Conservation (phyloP, 2,888 invertebrate genomes). For the Mycalesis mineus region DNA sequence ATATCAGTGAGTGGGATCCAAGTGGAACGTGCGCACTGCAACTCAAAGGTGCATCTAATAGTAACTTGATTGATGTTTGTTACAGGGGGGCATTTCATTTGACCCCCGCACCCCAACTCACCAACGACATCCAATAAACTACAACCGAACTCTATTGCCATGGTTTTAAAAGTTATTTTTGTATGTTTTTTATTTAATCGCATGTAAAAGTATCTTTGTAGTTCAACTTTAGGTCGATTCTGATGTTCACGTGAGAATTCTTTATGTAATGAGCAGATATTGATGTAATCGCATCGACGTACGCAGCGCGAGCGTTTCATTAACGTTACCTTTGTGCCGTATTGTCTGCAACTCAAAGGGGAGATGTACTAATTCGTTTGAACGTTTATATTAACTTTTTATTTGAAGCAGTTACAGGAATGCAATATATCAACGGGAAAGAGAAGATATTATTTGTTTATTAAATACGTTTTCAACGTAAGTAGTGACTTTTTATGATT, state of each 20-base stretch:
- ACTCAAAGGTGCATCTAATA: slow-evolving; percentile 65
- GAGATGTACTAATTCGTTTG: neutral
- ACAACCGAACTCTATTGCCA: slow-evolving; percentile 8
- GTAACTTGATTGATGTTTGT: slow-evolving; percentile 63
- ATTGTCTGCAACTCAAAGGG: neutral
- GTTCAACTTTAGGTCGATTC: slow-evolving; percentile 11
- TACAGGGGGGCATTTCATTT: slow-evolving; percentile 37
- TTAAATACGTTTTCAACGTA: too few relatives aligned
- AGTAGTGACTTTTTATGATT: too few relatives aligned
- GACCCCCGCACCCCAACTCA: slow-evolving; percentile 23
- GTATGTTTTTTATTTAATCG: neutral
- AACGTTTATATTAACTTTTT: too few relatives aligned
- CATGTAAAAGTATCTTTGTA: neutral
- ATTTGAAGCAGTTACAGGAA: too few relatives aligned
- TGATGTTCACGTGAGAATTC: slow-evolving; percentile 34
- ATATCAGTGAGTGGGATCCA: slow-evolving; percentile 15
- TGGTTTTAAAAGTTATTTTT: slow-evolving; percentile 13
- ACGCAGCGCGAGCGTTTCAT: slow-evolving; percentile 21
- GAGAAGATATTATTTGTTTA: too few relatives aligned
- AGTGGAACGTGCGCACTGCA: slow-evolving; percentile 42
- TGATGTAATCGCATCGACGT: slow-evolving; percentile 49
- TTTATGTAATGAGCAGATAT: slow-evolving; percentile 24
- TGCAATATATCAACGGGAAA: too few relatives aligned
- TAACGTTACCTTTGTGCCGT: slow-evolving; percentile 14
- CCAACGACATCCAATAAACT: neutral